Base-by-base conservation (phyloP, 2,888 invertebrate species). In the Lysandra coridon region DNA sequence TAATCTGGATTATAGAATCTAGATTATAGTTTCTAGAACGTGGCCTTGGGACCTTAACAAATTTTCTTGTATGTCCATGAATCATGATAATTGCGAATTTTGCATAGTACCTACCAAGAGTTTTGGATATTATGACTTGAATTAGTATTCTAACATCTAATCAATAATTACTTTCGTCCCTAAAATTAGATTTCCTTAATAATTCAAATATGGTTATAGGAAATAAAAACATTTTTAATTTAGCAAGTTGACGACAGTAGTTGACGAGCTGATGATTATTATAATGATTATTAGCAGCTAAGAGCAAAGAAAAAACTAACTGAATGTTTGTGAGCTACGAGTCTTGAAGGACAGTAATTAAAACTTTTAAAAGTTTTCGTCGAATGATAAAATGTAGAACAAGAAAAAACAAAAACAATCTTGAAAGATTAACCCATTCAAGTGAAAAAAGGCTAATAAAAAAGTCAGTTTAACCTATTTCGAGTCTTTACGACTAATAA, bases 401-500 rank as follows among this genome's bases (percentile, higher is more conserved):
- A 33, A 33, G 69, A 69, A 69, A 69, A 64, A 69, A 30, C 33
- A 33, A 10, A 23, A 64, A 64, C 62, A 30, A 10, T 69, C 14
- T 37, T 4, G 33, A 12, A 33, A 37, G 69, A 49, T 75, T 74
- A 23, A n/a, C 3, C n/a, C 44, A 44, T 75, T 49, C 44, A 53
- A 12, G 75, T 23, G 49, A 75, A 74, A 44, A 44, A 74, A 75
- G 49, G 49, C 49, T 5, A 12, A 75, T 75, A 49, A 75, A 75
- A 44, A 75, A n/a, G 44, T 23, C 17, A 75, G 23, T 75, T 44
- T 49, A 75, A 75, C 30, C 75, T 76, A 76, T 76, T 76, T 37
- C 53, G 30, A 76, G 17, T 17, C 17, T 81, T 82, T 80, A 82
- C 78, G 79, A 82, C 53, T 57, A 80, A 79, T 80, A 81, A 82